Conservation (phyloP, 2,888 invertebrate genomes). For the Altica lythri region DNA sequence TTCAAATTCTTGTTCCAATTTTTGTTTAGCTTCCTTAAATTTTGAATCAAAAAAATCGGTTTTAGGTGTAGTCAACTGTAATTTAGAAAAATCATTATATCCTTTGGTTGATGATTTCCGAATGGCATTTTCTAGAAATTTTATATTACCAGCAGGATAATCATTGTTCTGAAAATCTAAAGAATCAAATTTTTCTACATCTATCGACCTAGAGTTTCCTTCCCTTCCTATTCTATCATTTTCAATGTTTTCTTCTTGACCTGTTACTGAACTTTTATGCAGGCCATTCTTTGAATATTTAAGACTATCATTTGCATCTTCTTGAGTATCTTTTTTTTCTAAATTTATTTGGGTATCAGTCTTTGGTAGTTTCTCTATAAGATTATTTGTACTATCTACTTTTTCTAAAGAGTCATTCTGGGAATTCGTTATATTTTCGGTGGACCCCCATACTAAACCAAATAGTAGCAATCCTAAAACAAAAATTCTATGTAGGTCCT, state of each 20-base stretch:
- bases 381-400: slow-evolving; percentile 37
- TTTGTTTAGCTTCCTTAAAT: slow-evolving; percentile 60
- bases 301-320: slow-evolving; percentile 11
- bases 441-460: slow-evolving; percentile 35
- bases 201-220: slow-evolving; percentile 49
- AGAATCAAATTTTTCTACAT: slow-evolving; percentile 59
- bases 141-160: slow-evolving; percentile 58
- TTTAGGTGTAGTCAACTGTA: slow-evolving; percentile 61
- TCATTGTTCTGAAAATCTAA: slow-evolving; percentile 61
- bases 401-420: slow-evolving; percentile 33
- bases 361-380: slow-evolving; percentile 46
- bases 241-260: slow-evolving; percentile 4
- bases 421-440: slow-evolving; percentile 21
- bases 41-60: slow-evolving; percentile 62
- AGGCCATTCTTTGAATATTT: slow-evolving; percentile 4
- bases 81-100: slow-evolving; percentile 24
- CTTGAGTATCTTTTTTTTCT: slow-evolving; percentile 31
- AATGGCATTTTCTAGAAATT: slow-evolving; percentile 44
- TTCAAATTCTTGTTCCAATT: slow-evolving; percentile 60
- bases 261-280: slow-evolving; percentile 27
- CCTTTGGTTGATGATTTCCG: slow-evolving; percentile 28
- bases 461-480: slow-evolving; percentile 46
- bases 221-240: slow-evolving; percentile 21
- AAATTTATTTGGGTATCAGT: slow-evolving; percentile 43
- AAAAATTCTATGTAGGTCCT: too few species aligned